Conservation (phyloP, 2,113 vertebrate genomes). For the Columbina picui region DNA sequence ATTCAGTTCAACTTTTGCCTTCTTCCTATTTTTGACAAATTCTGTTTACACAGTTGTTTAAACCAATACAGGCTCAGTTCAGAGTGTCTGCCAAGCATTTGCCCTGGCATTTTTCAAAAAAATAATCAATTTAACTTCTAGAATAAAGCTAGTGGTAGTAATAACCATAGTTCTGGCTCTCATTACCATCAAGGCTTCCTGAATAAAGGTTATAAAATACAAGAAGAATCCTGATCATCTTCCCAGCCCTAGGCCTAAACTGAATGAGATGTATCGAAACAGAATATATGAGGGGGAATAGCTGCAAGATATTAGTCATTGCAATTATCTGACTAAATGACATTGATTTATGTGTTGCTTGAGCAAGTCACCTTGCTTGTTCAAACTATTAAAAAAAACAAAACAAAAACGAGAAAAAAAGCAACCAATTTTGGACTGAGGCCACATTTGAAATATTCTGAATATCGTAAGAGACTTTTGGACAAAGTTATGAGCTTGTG, state of each 20-base stretch:
- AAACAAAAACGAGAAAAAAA: not conserved
- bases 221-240: not conserved
- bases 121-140: not conserved
- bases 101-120: not conserved
- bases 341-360: not conserved
- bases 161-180: not conserved
- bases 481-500: conserved; percentile 5
- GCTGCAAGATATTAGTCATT: not conserved
- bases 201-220: not conserved
- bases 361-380: not conserved
- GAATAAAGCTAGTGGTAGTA: not conserved
- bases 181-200: not conserved
- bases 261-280: not conserved
- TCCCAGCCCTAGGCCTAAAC: not conserved
- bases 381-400: not conserved
- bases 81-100: not conserved
- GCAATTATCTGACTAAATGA: not conserved
- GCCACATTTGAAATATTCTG: not conserved
- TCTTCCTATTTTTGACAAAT: not conserved
- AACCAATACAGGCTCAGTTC: not conserved
- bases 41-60: not conserved
- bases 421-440: not conserved
- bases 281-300: conserved; percentile 6
- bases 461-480: not conserved
- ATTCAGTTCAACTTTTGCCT: not conserved